Evolutionary conservation across 2,888 invertebrate genomes (phyloP), one percentile per base, ranked within the genome.

Genomic region (Pyrocoelia pectoralis): DNA sequence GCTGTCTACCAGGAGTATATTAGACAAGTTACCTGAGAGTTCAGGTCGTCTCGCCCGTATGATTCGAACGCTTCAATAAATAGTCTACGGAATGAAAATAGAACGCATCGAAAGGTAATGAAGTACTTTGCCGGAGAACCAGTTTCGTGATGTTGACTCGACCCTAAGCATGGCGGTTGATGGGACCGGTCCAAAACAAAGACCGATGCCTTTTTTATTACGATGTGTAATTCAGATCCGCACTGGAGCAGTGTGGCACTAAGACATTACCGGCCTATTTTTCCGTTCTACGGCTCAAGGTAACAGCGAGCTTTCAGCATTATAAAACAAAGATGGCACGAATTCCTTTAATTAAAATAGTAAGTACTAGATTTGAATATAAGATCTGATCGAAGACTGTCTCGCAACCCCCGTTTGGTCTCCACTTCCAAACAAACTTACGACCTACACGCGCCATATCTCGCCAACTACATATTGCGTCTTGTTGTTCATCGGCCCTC

Each of bases 271-370:
- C 65, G 58, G 56, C 51, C 43, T 43, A 56, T 19, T 41, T 61
- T 56, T 40, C 14, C 12, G 74, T 76, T 75, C 73, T 72, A 75
- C 69, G 70, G 66, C 68, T 75, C 79, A 78, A 79, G 79, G 79
- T 77, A 78, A 80, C 79, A n/a, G n/a, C 79, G 72, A 24, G 24
- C 24, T 74, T 72, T 68, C 72, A 74, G 71, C 72, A n/a, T n/a
- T n/a, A 73, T 77, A 80, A 78, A 77, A 77, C 76, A 68, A 65
- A 72, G 67, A 71, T 67, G 78, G 80, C 80, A 77, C 75, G 76
- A 75, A 74, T 74, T 72, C 72, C 73, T 74, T 79, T 80, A 80
- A 81, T 81, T 81, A 80, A 79, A 80, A 80, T 78, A 41, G 14
- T 38, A 38, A n/a, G 12, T 12, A 38, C 12, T 43, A 43, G 43